Evolutionary conservation across 2,888 invertebrate genomes (phyloP).

Genomic region (Thecocarcelia acutangulata): DNA sequence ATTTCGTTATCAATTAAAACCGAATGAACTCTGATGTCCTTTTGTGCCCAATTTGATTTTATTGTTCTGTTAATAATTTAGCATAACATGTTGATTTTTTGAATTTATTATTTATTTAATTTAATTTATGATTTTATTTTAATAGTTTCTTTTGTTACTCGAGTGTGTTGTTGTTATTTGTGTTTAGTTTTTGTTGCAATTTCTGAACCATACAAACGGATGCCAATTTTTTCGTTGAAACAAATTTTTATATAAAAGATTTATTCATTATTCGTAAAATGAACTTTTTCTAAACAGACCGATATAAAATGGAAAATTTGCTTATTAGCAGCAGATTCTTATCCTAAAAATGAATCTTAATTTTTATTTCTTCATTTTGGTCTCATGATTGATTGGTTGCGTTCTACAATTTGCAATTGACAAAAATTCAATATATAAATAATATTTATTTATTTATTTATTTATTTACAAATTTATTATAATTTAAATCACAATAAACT

Average conservation of each 20-base stretch:
- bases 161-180: constrained; percentile 22
- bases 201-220: constrained; percentile 25
- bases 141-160: constrained; percentile 18
- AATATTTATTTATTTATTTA: too few species aligned
- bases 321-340: constrained; percentile 69
- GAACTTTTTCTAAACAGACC: constrained; percentile 55
- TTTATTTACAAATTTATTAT: too few species aligned
- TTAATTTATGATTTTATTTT: constrained; percentile 67
- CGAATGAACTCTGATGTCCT: constrained; percentile 66
- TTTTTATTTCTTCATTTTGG: constrained; percentile 21
- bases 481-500: too few species aligned
- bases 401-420: constrained; percentile 21
- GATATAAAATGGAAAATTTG: constrained; percentile 59
- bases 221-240: constrained; percentile 50
- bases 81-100: constrained; percentile 60
- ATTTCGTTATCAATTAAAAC: constrained; percentile 23
- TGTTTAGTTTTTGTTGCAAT: constrained; percentile 32
- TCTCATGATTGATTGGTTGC: constrained; percentile 26
- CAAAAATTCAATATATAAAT: too few species aligned
- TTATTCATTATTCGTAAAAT: constrained; percentile 71
- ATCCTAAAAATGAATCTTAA: constrained; percentile 61
- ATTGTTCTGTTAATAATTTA: constrained; percentile 56
- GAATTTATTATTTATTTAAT: constrained; percentile 49
- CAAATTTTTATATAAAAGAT: constrained; percentile 68
- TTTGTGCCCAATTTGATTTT: constrained; percentile 59